Evolutionary conservation across 2,888 invertebrate genomes (phyloP), one percentile per base, ranked within the genome.

Genomic region (Epistrophe grossulariae): DNA sequence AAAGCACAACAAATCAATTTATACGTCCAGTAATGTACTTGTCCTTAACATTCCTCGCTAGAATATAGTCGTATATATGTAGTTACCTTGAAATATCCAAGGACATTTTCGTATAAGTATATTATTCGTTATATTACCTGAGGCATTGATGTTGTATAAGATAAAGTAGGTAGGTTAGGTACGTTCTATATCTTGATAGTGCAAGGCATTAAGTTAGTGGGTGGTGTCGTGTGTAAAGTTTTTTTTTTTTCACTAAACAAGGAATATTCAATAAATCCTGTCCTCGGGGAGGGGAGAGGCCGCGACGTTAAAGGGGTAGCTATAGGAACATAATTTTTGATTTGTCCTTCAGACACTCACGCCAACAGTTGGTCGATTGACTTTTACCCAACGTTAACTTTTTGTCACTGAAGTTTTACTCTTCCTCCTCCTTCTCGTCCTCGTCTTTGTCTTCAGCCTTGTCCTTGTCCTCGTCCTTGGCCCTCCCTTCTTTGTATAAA

Each of bases 91-190:
- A 50, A 57, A 28, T 19, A 28, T 19, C 52, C 74, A 84, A 84
- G 84, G 80, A 84, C 72, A 55, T 76, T 52, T 64, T 68, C 31
- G n/a, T 62, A 40, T 11, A 77, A 74, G 79, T 71, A 31, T 31
- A 31, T 31, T 64, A 80, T 80, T 77, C 68, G 55, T 80, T n/a
- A n/a, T n/a, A n/a, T n/a, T 80, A 55, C 80, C 84, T 80, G 77
- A 77, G 68, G 80, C 77, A 74, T 52, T 71, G 45, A 59, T 48
- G 38, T 76, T 52, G 17, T 50, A 50, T 2, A 0, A n/a, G 52
- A 62, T 80, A 80, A 60, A 60, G 28, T 57, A 59, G 40, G 17
- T 19, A 35, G 31, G 31, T 35, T 35, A 35, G 17, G 40, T 24
- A 24, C 3, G 52, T n/a, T 40, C 48, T 24, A 24, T 24, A 24